These are phyloP conservation scores for Callipepla squamata DNA, from an alignment of 2,113 vertebrate species.

Conservation along the genomic window DNA sequence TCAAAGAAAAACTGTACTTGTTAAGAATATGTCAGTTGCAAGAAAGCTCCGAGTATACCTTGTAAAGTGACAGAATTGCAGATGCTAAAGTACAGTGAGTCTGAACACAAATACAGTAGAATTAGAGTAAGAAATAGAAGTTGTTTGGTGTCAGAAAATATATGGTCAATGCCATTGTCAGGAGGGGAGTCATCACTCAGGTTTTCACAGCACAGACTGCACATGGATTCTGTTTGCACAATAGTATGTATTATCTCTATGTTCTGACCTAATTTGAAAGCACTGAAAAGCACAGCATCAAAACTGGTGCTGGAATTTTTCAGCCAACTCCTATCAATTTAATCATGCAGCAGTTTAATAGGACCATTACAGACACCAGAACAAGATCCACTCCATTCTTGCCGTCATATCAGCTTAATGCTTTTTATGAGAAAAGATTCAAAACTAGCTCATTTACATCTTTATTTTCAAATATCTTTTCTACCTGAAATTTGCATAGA, in stretches of 20 bases:
- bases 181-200: background rate
- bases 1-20: conserved; percentile 23
- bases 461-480: background rate
- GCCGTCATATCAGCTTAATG: background rate
- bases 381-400: background rate
- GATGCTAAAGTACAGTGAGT: background rate
- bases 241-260: background rate
- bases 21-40: background rate
- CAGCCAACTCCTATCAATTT: background rate
- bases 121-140: conserved; percentile 42
- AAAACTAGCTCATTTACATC: background rate
- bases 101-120: background rate
- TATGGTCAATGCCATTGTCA: background rate
- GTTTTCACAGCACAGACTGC: conserved; percentile 34
- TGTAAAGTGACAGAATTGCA: conserved; percentile 16
- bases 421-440: background rate
- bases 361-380: background rate
- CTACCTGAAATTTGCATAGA: background rate
- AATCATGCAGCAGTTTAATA: background rate
- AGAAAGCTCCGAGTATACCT: background rate
- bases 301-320: background rate
- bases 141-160: background rate
- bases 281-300: background rate
- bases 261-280: background rate
- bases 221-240: conserved; percentile 31